Evolutionary conservation across 2,797 vertebrate genomes (phyloP).

Genomic region (Phoebastria nigripes): DNA sequence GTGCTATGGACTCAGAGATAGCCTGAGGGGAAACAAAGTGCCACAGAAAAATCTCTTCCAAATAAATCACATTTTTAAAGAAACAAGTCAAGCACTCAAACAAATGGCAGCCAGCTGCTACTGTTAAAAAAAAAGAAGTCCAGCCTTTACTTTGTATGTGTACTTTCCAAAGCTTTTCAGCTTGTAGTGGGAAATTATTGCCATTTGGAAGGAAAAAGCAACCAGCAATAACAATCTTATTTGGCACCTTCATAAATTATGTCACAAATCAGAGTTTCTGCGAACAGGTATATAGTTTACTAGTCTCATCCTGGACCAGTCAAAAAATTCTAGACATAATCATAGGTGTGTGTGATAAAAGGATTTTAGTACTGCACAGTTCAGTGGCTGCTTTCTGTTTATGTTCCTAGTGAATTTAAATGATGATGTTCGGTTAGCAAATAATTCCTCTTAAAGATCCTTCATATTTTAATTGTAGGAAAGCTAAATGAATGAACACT

Average conservation of each 20-base stretch:
- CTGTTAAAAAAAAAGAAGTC: conserved; percentile 2
- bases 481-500: not conserved
- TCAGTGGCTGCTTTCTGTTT: not conserved
- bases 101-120: conserved; percentile 16
- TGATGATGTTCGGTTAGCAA: not conserved
- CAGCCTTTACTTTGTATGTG: not conserved
- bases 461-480: not conserved
- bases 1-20: not conserved
- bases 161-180: not conserved
- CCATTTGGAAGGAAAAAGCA: not conserved
- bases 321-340: not conserved
- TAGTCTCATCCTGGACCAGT: not conserved
- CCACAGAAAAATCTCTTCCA: conserved; percentile 46
- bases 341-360: not conserved
- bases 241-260: not conserved
- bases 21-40: conserved; percentile 27
- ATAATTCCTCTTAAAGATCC: not conserved
- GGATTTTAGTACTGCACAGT: not conserved
- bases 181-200: not conserved
- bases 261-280: not conserved
- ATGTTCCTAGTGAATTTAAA: not conserved
- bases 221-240: not conserved
- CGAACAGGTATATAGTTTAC: not conserved
- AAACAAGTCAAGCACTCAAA: conserved; percentile 32
- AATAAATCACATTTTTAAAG: conserved; percentile 59